phyloP scores from a whole-genome alignment of 2,113 vertebrate genomes.

The Ceratotherium simum region DNA sequence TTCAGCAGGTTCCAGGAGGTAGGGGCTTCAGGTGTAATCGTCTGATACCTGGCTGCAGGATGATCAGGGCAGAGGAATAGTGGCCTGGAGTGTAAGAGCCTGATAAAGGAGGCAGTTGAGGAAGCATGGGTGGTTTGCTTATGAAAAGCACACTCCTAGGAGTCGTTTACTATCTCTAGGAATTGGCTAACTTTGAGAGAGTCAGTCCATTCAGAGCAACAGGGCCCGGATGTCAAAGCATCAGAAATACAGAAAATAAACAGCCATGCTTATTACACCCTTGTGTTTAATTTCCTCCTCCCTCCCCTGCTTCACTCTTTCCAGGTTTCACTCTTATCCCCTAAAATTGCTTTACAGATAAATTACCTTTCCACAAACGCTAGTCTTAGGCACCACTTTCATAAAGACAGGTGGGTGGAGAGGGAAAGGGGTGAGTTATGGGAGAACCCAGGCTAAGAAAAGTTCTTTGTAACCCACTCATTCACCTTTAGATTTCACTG shows the following conservation, averaged over 20 bases:
- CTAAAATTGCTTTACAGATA: background rate
- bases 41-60: background rate
- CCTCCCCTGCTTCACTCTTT: background rate
- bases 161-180: background rate
- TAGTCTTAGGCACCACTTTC: background rate
- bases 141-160: background rate
- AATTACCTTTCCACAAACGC: background rate
- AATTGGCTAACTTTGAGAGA: too few species aligned
- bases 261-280: background rate
- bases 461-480: background rate
- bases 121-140: background rate
- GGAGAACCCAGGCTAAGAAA: background rate
- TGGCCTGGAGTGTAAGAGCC: background rate
- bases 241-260: background rate
- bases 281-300: background rate
- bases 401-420: rapidly evolving
- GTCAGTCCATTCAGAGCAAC: background rate
- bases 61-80: too few species aligned
- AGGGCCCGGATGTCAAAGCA: background rate
- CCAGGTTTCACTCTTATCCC: background rate
- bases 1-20: background rate
- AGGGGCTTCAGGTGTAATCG: background rate
- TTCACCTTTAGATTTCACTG: background rate
- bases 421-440: background rate
- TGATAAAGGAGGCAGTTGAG: background rate